Evolutionary conservation across 2,888 invertebrate genomes (phyloP).

Genomic region (Drosophila planitibia): DNA sequence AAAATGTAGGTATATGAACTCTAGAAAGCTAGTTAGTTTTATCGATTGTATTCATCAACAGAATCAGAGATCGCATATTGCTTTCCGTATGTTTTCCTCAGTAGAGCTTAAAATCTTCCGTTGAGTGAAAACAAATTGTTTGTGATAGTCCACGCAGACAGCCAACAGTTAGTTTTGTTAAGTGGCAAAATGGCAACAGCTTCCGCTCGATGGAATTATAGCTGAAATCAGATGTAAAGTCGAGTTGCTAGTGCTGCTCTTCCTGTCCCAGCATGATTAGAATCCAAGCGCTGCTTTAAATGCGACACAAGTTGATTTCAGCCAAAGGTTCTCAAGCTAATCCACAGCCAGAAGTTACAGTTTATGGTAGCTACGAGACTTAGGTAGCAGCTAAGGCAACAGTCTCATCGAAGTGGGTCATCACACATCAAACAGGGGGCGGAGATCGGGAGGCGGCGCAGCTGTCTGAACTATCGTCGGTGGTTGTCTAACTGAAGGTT

Average conservation of each 20-base stretch:
- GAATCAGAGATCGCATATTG: neutral
- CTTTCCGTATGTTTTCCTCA: neutral
- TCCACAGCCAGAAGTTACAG: constrained; percentile 25
- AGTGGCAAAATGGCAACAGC: constrained; percentile 45
- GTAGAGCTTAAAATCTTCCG: neutral
- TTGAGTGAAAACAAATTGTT: neutral
- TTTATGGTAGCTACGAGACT: constrained; percentile 26
- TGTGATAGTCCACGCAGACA: neutral
- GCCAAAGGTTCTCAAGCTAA: constrained; percentile 40
- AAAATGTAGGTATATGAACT: no score
- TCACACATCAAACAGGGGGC: constrained; percentile 10
- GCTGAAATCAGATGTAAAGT: constrained; percentile 15
- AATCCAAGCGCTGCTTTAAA: constrained; percentile 26
- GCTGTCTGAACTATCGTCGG: constrained; percentile 28
- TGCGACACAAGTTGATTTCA: constrained; percentile 19
- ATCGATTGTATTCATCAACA: no score
- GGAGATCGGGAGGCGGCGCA: neutral
- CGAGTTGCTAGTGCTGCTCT: constrained; percentile 8
- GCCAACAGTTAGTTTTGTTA: constrained; percentile 7
- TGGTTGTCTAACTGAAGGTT: constrained; percentile 16
- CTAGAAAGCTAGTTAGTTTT: neutral
- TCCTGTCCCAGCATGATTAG: constrained; percentile 20
- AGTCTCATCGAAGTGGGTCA: constrained; percentile 54
- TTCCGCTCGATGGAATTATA: constrained; percentile 48
- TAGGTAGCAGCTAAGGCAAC: constrained; percentile 35